Evolutionary conservation across 2,113 vertebrate genomes (phyloP), one percentile per base, ranked within the genome.

Genomic region (Nanorana parkeri): DNA sequence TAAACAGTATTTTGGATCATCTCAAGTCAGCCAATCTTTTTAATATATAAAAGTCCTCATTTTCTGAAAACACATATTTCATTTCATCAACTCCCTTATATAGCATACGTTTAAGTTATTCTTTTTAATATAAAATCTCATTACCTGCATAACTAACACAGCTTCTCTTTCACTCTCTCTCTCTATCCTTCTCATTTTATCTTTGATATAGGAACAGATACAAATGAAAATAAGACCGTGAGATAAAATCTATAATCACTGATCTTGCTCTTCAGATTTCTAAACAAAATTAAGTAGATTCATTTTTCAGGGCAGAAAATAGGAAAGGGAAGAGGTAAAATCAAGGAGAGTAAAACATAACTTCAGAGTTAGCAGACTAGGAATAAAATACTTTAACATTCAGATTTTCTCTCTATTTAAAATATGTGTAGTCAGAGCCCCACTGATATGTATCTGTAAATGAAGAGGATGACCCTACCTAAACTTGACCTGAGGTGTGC

Each of bases 71-170:
- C 61, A 77, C 75, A 67, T 3, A 28, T 54, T 68, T 79, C 65
- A 79, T 79, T 79, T 52, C 77, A 24, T 79, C 52, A 56, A 58
- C 68, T 79, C 20, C 54, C 32, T 60, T 32, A 60, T 61, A 69
- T 29, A 80, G 29, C 90, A 92, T 92, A 86, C 93, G 88, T 92
- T 93, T 94, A 94, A 94, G 94, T 93, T 94, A 94, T 94, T 94
- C 93, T 92, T 94, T 94, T 94, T 94, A 93, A 94, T 94, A 94
- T 94, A 94, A 94, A 94, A 94, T 94, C 93, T 94, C 93, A 94
- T 94, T 94, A 94, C 92, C 93, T 93, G 93, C 93, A 68, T 68
- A 68, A 55, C 78, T 68, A 69, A 93, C 93, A 93, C 66, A 56
- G 41, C 13, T 47, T 11, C 5, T 47, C 20, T 80, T 51, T 47